Conservation (phyloP, 1,140 invertebrate genomes). For the Apis laboriosa region DNA sequence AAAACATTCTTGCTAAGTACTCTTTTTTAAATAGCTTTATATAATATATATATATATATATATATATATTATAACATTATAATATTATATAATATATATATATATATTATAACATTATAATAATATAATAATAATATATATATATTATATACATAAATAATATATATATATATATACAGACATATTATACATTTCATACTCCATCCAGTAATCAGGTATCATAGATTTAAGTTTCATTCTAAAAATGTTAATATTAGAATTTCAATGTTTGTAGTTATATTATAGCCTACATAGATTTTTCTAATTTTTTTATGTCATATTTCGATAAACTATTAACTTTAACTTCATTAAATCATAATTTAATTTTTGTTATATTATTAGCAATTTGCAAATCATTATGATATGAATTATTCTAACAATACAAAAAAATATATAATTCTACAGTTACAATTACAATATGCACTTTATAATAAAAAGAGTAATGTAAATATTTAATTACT, state of each 20-base stretch:
- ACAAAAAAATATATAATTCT: conserved; percentile 16
- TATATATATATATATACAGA: background rate
- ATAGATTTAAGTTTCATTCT: conserved; percentile 39
- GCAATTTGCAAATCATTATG: background rate
- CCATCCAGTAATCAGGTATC: conserved; percentile 50
- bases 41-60: conserved; percentile 12
- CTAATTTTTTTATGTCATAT: conserved; percentile 25
- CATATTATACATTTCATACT: conserved; percentile 33
- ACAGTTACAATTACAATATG: background rate
- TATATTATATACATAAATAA: background rate
- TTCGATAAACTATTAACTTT: background rate
- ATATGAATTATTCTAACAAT: conserved; percentile 15
- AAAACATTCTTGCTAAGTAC: conserved; percentile 34
- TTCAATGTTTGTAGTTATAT: conserved; percentile 5
- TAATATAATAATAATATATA: no score
- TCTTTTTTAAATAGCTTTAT: conserved; percentile 45
- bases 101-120: no score
- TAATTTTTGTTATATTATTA: conserved; percentile 3
- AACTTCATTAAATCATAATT: conserved; percentile 11
- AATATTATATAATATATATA: background rate
- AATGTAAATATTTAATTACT: conserved; percentile 50
- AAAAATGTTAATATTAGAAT: conserved; percentile 26
- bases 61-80: conserved; percentile 20
- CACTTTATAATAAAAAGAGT: conserved; percentile 7
- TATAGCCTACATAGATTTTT: background rate